Conservation (phyloP, 2,888 invertebrate species). For the Pseudanteris insignis region DNA sequence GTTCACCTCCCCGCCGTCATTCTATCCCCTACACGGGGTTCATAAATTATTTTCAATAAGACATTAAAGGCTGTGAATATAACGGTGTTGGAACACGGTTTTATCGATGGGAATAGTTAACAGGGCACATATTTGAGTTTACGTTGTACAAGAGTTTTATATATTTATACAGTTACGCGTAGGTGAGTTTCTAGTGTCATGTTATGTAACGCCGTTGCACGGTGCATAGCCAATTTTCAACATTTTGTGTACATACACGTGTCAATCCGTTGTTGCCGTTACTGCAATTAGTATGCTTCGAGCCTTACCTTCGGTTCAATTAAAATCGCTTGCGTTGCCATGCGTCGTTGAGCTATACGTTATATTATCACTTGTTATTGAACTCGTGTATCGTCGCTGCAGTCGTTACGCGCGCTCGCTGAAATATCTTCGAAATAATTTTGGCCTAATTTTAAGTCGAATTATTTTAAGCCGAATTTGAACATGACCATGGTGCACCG, state of each 20-base stretch:
- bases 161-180: conserved; percentile 16
- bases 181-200: conserved; percentile 2
- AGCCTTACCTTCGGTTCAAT: no score
- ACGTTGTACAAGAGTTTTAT: conserved; percentile 19
- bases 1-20: no score
- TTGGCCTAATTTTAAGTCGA: no score
- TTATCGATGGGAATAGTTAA: conserved; percentile 4
- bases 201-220: not conserved
- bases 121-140: conserved; percentile 6
- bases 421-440: no score
- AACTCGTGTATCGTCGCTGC: no score
- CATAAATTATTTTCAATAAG: conserved; percentile 12
- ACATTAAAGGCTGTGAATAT: conserved; percentile 18
- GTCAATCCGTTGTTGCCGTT: no score
- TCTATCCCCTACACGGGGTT: no score
- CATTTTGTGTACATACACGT: not conserved
- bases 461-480: not conserved
- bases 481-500: not conserved
- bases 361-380: no score
- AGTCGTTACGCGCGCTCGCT: no score
- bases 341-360: no score
- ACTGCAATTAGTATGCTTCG: no score
- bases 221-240: not conserved
- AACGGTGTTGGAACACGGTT: conserved; percentile 1
- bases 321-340: no score